Percentiles rank a stretch among this genome's conserved stretches.
phyloP scores from a whole-genome alignment of 2,888 invertebrate species.

The Patella ulyssiponensis region DNA sequence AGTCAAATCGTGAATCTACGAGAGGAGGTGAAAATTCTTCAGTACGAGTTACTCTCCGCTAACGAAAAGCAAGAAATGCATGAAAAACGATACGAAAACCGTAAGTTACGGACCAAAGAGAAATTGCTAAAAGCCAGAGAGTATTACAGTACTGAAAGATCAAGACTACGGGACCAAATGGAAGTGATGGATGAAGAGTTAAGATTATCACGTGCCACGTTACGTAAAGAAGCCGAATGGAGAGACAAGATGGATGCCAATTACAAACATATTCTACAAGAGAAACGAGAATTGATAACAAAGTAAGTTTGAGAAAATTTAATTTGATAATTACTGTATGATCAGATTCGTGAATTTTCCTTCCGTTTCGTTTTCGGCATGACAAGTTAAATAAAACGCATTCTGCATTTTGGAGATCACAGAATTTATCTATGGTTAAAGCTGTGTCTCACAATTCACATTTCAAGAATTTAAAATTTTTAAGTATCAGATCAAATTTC shows the following conservation, averaged over 20 bases:
- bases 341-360: too few relatives aligned
- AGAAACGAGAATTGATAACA: constrained; percentile 65
- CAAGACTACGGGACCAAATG: constrained; percentile 58
- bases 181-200: constrained; percentile 61
- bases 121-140: constrained; percentile 66
- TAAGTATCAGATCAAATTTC: too few relatives aligned
- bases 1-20: constrained; percentile 60
- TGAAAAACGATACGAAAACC: constrained; percentile 59
- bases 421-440: too few relatives aligned
- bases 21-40: constrained; percentile 61
- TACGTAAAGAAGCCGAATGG: constrained; percentile 63
- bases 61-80: constrained; percentile 60
- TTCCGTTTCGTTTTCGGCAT: too few relatives aligned
- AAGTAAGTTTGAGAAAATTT: constrained; percentile 54
- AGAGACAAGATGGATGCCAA: constrained; percentile 63
- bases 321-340: too few relatives aligned
- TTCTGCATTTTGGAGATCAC: too few relatives aligned
- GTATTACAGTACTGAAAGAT: constrained; percentile 57
- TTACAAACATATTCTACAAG: constrained; percentile 58
- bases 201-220: constrained; percentile 52
- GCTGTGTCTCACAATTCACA: too few relatives aligned
- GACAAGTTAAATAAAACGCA: too few relatives aligned
- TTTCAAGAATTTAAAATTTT: too few relatives aligned
- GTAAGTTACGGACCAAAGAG: constrained; percentile 61
- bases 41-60: constrained; percentile 57